Base-by-base conservation (phyloP, 37 sponge, comb jelly and placozoan species). In the Amphimedon queenslandica region DNA sequence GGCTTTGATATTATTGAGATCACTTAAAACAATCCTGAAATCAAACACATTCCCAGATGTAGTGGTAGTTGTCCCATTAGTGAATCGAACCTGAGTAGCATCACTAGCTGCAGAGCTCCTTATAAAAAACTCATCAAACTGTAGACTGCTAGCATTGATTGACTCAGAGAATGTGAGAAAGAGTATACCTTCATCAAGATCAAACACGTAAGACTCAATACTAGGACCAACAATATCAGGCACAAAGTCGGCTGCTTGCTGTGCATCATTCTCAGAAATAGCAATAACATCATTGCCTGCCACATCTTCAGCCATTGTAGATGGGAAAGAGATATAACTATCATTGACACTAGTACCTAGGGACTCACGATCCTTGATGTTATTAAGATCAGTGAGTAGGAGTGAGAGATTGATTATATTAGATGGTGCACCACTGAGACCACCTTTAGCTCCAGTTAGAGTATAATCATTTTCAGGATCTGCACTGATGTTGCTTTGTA, bases 151-250 rank as follows among this genome's bases (percentile, higher is more conserved):
- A 10, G 75, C 73, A 8, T 82, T 64, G 36, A 95, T 69, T 8
- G 96, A 91, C 42, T 95, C 91, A 30, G 91, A 87, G 63, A 95
- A 95, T 2, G 85, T 95, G 27, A 95, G 64, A 1, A 34, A n/a
- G 8, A 95, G 36, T 0, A 75, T 41, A 1, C 89, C 89, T 18
- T 4, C 36, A 69, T 87, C 74, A 0, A 95, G 80, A 40, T 95
- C 92, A 57, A 95, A 76, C 8, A 63, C 53, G 70, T 78, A 95
- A 0, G 29, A 38, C 1, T 56, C 38, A n/a, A 95, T 29, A 31
- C 61, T 69, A 30, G 96, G 96, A 37, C 74, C 40, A 1, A 74
- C 70, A 3, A 25, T 66, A 39, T 95, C 92, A 29, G 32, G 60
- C 2, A 35, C 58, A 67, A 93, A 87, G 4, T 28, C 57, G 2